Base-by-base conservation (phyloP, 2,113 vertebrate genomes). In the Menidia beryllina region DNA sequence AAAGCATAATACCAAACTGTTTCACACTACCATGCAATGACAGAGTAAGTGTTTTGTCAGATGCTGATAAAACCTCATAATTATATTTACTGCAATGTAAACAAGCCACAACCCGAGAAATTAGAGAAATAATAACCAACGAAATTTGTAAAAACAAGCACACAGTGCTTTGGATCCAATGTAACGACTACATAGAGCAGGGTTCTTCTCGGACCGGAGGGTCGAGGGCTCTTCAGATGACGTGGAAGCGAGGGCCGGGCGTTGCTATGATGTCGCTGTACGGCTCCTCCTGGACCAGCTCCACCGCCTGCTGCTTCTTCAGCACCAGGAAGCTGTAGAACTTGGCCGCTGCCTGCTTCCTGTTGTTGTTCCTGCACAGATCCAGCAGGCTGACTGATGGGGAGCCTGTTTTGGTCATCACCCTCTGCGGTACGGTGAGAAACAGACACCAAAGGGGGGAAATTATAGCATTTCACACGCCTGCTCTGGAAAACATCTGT, bases 311-410 rank as follows among this genome's bases (percentile, higher is more conserved):
- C 79, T 99, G 97, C 79, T 98, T 99, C 87, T 99, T 98, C 80
- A 99, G 95, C 66, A 99, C 97, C 91, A 99, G 93, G 91, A 99
- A 98, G 77, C 97, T 99, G 95, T 98, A 99, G 92, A 99, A 98
- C 87, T 98, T 98, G 21, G 97, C 97, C 0, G 97, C 97, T 0
- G 97, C 97, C 91, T 99, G 97, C 81, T 99, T 99, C 85, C 94
- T 94, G 85, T 98, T 98, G 2, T 97, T 98, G 88, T 97, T 97
- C 88, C 93, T 92, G 92, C 97, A 98, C 75, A 98, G 91, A 62
- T 98, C 97, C 55, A 98, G 92, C 89, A 99, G 94, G 89, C 97
- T 96, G 90, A 98, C 96, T 1, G 97, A 97, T 80, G 98, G 95
- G 0, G 95, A 93, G 60, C 97, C 97, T 1, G 97, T 98, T 92